Base-by-base conservation (phyloP, 2,113 vertebrate species). In the Elephas maximus region DNA sequence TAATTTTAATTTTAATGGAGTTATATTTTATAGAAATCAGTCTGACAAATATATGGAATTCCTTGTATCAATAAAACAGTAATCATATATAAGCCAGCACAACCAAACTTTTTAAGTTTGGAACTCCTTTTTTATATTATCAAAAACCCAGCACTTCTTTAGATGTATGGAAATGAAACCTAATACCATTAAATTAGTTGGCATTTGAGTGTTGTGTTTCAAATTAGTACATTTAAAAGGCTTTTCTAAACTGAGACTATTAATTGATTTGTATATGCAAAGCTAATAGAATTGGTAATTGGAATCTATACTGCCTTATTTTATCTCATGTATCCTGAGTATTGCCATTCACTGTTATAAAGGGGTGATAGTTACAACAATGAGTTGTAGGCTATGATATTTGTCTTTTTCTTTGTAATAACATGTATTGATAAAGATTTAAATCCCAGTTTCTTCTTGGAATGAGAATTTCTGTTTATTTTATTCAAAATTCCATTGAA, bases 401-500 rank as follows among this genome's bases (percentile, higher is more conserved):
- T 90, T 77, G 48, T 10, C 48, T 48, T 48, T 48, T 48, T 48
- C 88, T 79, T 84, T 93, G 48, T 94, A 91, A 84, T 91, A 69
- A 60, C 18, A 17, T 93, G 1, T 95, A 45, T 30, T 45, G n/a
- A 45, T 5, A 57, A 77, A 83, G 41, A 77, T 63, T 83, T 71
- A 88, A 83, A 62, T 94, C 20, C 60, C 63, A 85, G 10, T 94
- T 96, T 87, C 63, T 80, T 73, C 69, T 87, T 94, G 37, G 82
- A 96, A 73, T 92, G n/a, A 89, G 24, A 86, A 71, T 73, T 80
- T 88, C 24, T 86, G 28, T 93, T 94, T 89, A 76, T 74, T 67
- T 93, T 92, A 90, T 78, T 96, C 48, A 95, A 78, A 88, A 85
- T 90, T 20, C 21, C 60, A 73, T 51, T 92, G 37, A 92, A 65